Conservation (phyloP, 2,113 vertebrate species). For the Heptranchias perlo region DNA sequence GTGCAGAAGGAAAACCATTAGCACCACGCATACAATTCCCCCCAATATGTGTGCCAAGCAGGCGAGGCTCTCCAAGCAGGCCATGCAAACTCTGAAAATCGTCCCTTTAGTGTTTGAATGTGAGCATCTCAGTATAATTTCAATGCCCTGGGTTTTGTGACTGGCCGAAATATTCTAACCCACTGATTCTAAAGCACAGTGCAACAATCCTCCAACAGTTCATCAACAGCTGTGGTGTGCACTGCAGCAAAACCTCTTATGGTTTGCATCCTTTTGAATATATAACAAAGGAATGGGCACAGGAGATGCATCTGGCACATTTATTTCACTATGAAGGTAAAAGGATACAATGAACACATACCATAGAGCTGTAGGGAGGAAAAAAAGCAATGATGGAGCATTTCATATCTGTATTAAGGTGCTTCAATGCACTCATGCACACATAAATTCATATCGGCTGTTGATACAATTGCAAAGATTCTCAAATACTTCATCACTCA, state of each 20-base stretch:
- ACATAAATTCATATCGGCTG: neutral
- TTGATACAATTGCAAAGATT: slow-evolving; percentile 35
- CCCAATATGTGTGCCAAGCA: neutral
- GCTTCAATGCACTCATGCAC: slow-evolving; percentile 34
- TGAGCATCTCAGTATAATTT: neutral
- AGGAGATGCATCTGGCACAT: slow-evolving; percentile 30
- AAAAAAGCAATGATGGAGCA: slow-evolving; percentile 2
- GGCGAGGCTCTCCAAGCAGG: neutral
- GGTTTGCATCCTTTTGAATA: neutral
- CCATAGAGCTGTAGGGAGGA: neutral
- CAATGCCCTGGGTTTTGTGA: neutral
- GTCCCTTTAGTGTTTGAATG: neutral
- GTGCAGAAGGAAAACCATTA: neutral
- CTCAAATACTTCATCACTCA: slow-evolving; percentile 31
- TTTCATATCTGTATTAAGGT: slow-evolving; percentile 22
- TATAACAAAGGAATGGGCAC: slow-evolving; percentile 34
- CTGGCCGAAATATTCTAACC: neutral
- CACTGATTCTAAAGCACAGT: neutral
- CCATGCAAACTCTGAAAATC: neutral
- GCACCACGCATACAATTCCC: neutral
- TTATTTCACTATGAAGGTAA: slow-evolving; percentile 37
- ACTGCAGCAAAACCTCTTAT: neutral
- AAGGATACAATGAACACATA: slow-evolving; percentile 37
- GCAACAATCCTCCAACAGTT: neutral
- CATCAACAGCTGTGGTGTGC: neutral